Conservation (phyloP, 2,888 invertebrate genomes). For the Eupithecia tripunctaria region DNA sequence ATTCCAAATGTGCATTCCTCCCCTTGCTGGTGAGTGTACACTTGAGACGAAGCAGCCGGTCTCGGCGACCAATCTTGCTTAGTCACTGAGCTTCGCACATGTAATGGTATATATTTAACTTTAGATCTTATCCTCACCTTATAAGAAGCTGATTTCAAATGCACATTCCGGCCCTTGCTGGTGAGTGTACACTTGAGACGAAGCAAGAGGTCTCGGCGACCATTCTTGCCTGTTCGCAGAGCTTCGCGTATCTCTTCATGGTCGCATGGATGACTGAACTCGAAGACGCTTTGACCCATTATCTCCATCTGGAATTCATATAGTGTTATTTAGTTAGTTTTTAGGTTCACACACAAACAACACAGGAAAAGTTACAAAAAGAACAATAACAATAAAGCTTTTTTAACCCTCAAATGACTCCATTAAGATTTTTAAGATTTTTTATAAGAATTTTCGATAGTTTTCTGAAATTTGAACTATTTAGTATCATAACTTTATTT, state of each 20-base stretch:
- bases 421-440: no score
- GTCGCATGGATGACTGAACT: conserved; percentile 97
- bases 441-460: no score
- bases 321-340: no score
- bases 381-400: no score
- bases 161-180: conserved; percentile 97
- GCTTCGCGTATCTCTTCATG: conserved; percentile 92
- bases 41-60: conserved; percentile 87
- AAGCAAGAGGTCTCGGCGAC: conserved; percentile 87
- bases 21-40: conserved; percentile 91
- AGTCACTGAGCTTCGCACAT: no score
- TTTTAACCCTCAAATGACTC: no score
- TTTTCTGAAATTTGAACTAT: no score
- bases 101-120: neutral
- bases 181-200: conserved; percentile 97
- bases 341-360: no score
- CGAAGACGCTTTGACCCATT: conserved; percentile 96
- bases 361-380: no score
- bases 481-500: no score
- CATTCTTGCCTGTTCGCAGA: conserved; percentile 75
- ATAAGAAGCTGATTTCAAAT: conserved; percentile 97
- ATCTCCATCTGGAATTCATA: conserved; percentile 93
- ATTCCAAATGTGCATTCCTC: conserved; percentile 56
- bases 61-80: no score
- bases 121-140: conserved; percentile 87